These are phyloP conservation scores for Chymomyza procnemis DNA, from an alignment of 2,888 invertebrate genomes.

Conservation along the genomic window DNA sequence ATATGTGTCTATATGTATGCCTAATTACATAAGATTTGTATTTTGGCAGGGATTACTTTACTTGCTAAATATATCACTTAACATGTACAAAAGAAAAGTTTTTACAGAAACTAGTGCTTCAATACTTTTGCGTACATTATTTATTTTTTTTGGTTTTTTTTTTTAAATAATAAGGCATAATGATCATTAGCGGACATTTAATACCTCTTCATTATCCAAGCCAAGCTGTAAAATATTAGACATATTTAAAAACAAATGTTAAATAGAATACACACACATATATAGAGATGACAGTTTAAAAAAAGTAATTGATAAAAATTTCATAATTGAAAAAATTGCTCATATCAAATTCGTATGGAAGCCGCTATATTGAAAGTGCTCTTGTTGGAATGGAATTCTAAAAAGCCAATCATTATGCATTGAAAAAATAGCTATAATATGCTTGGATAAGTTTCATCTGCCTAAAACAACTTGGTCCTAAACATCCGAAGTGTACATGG, in stretches of 20 bases:
- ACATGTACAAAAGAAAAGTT: background rate
- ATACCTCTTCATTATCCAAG: slow-evolving; percentile 95
- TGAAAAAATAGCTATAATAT: background rate
- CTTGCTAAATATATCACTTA: background rate
- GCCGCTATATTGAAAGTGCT: background rate
- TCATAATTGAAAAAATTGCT: background rate
- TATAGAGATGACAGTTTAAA: slow-evolving; percentile 17
- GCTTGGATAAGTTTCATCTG: background rate
- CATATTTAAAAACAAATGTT: slow-evolving; percentile 20
- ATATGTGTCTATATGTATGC: background rate
- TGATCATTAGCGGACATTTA: slow-evolving; percentile 65
- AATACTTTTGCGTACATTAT: background rate
- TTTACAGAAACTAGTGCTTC: background rate
- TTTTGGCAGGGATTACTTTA: background rate
- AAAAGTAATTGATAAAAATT: background rate
- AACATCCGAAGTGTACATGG: background rate
- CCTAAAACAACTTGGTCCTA: background rate
- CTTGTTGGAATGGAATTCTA: background rate
- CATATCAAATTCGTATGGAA: background rate
- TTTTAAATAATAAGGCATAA: slow-evolving; percentile 10
- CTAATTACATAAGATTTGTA: background rate
- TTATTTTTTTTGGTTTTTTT: background rate
- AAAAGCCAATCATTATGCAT: background rate
- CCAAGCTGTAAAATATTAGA: slow-evolving; percentile 87
- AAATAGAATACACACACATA: slow-evolving; percentile 35